Evolutionary conservation across 2,113 vertebrate genomes (phyloP).

Genomic region (Micronycteris hirsuta): DNA sequence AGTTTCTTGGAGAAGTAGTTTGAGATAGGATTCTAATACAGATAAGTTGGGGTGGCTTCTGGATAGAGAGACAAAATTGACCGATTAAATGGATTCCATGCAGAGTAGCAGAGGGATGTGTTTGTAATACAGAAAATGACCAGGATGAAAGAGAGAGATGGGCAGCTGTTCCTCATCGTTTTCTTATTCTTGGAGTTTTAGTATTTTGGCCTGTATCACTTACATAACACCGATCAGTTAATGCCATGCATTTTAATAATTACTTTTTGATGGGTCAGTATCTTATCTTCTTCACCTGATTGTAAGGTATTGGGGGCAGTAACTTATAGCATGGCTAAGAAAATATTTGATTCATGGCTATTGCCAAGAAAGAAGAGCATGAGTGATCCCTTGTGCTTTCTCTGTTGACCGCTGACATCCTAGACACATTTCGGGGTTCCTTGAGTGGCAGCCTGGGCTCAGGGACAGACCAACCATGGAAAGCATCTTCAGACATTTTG

Average conservation of each 20-base stretch:
- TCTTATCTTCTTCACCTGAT: slow-evolving; percentile 1
- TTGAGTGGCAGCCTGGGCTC: not conserved
- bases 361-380: slow-evolving; percentile 1
- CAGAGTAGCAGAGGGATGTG: not conserved
- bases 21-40: not conserved
- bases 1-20: slow-evolving; percentile 27
- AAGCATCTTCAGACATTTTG: not conserved
- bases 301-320: not conserved
- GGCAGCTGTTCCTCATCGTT: not conserved
- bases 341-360: not conserved
- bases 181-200: not conserved
- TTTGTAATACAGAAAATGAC: not conserved
- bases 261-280: not conserved
- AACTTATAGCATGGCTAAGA: slow-evolving; percentile 15
- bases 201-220: not conserved
- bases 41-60: not conserved
- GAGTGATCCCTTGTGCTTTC: not conserved
- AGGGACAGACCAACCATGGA: not conserved
- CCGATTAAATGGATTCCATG: not conserved
- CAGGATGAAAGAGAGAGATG: not conserved
- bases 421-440: slow-evolving; percentile 9
- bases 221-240: not conserved
- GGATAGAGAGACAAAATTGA: not conserved
- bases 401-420: not conserved
- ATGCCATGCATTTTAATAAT: not conserved